Conservation (phyloP, 2,113 vertebrate genomes). For the Anser cygnoides region DNA sequence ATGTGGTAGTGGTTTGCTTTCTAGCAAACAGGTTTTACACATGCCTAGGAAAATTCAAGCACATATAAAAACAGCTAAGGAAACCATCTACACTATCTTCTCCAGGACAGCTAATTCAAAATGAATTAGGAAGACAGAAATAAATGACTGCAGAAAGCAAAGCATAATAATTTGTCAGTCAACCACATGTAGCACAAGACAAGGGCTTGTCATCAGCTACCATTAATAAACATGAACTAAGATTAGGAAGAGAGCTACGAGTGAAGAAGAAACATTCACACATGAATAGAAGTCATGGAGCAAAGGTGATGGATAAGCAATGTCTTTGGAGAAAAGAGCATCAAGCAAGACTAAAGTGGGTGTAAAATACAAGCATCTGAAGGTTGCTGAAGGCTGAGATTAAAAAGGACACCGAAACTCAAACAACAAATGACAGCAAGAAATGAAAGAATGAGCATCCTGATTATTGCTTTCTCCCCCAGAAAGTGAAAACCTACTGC, state of each 20-base stretch:
- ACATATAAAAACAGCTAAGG: not conserved
- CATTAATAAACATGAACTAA: not conserved
- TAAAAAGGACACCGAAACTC: not conserved
- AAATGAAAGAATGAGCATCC: not conserved
- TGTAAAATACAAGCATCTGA: not conserved
- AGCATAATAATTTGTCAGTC: not conserved
- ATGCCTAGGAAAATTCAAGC: not conserved
- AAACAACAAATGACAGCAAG: accelerated
- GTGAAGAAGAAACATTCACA: not conserved
- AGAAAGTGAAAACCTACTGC: not conserved
- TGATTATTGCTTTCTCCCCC: not conserved
- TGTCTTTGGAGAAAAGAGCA: not conserved
- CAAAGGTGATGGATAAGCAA: not conserved
- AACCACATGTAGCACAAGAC: not conserved
- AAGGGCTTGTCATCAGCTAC: not conserved
- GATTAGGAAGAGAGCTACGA: not conserved
- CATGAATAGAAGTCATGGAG: not conserved
- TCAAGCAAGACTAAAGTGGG: not conserved
- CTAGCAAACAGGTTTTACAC: not conserved
- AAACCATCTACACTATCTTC: not conserved
- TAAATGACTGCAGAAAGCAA: not conserved
- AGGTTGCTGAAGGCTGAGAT: not conserved
- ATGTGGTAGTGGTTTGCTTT: not conserved
- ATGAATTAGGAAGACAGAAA: not conserved
- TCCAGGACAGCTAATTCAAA: not conserved